Conservation (phyloP, 2,888 invertebrate genomes). For the Leptopilina syphax region DNA sequence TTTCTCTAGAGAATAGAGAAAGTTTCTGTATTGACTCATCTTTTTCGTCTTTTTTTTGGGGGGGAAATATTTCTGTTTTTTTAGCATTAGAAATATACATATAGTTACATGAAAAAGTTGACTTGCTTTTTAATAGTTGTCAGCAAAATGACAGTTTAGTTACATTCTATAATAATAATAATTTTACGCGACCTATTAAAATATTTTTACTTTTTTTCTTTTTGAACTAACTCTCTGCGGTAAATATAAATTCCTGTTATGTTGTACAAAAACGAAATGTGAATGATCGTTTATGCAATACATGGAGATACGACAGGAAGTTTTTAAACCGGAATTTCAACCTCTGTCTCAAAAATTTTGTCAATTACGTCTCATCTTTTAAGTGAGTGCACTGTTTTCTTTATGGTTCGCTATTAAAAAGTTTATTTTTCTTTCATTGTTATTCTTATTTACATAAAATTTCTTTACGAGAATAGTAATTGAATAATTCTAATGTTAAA, state of each 20-base stretch:
- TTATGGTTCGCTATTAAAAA: neutral
- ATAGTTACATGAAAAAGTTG: neutral
- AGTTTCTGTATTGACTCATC: slow-evolving; percentile 1
- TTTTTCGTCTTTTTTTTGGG: neutral
- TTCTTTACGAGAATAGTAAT: too few species aligned
- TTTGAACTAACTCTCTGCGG: too few species aligned
- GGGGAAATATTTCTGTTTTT: neutral
- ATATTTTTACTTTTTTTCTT: neutral
- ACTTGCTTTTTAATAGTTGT: neutral
- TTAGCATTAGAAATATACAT: neutral
- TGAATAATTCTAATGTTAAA: neutral
- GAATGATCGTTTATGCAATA: slow-evolving; percentile 51
- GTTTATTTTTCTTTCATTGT: neutral
- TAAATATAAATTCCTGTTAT: slow-evolving; percentile 14
- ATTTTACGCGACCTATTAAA: slow-evolving; percentile 9
- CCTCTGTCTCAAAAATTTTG: slow-evolving; percentile 5
- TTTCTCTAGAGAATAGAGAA: neutral
- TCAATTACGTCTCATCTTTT: neutral
- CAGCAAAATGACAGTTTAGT: neutral
- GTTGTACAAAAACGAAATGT: slow-evolving; percentile 45
- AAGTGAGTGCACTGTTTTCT: neutral
- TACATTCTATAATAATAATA: neutral
- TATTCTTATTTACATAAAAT: neutral
- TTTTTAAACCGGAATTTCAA: slow-evolving; percentile 16
- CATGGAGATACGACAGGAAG: slow-evolving; percentile 46